Percentiles rank a stretch among this genome's conserved stretches.
Evolutionary conservation across 1,140 invertebrate species (phyloP).

Genomic region (Drosophila pruinosa): DNA sequence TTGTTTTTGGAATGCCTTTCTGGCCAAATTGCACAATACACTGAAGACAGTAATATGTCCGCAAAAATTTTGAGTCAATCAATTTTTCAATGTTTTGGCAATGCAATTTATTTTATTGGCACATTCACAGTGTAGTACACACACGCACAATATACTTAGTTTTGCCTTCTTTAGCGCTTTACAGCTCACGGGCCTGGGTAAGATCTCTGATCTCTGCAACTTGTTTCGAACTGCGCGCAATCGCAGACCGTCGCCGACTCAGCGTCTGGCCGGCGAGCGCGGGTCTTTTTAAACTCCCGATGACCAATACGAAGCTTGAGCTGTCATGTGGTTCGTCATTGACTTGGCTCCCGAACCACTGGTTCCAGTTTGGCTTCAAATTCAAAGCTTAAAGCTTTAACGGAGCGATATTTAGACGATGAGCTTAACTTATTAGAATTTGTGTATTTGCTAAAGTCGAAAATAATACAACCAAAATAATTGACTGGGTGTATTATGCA

Average conservation of each 20-base stretch:
- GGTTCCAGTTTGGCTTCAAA: conserved; percentile 7
- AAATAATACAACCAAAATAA: too few species aligned
- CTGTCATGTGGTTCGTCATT: conserved; percentile 2
- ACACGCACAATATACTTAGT: conserved; percentile 35
- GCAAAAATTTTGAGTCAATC: conserved; percentile 11
- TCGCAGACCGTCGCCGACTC: conserved; percentile 74
- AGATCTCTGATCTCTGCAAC: conserved; percentile 16
- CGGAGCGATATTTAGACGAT: background rate
- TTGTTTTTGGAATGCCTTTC: conserved; percentile 44
- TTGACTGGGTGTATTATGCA: too few species aligned
- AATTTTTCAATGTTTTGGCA: conserved; percentile 10
- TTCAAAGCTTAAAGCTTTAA: conserved; percentile 22
- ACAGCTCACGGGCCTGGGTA: conserved; percentile 30
- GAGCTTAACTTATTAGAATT: background rate
- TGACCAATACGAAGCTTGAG: conserved; percentile 40
- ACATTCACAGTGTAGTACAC: conserved; percentile 25
- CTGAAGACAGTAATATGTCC: conserved; percentile 20
- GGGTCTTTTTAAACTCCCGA: conserved; percentile 61
- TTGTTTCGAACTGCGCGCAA: conserved; percentile 73
- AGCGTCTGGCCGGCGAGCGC: conserved; percentile 47
- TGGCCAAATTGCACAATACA: conserved; percentile 29
- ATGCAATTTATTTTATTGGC: background rate
- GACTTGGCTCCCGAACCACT: conserved; percentile 19
- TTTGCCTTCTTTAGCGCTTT: conserved; percentile 12
- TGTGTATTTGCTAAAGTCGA: too few species aligned